These are phyloP conservation scores for Clarias pachynema DNA, from an alignment of 2,797 vertebrate species.

Conservation along the genomic window DNA sequence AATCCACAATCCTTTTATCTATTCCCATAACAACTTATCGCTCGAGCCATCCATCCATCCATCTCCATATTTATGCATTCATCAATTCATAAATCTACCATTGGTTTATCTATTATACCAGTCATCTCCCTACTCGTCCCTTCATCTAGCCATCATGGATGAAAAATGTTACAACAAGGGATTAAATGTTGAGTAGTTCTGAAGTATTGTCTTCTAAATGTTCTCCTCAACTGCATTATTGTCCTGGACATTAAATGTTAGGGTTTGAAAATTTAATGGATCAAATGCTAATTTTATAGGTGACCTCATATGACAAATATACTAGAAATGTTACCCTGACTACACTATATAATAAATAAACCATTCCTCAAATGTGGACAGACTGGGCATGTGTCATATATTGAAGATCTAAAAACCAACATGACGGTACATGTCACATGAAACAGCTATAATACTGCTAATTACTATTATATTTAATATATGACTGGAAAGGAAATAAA, in stretches of 20 bases:
- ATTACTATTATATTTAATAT: not conserved
- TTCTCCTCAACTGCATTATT: not conserved
- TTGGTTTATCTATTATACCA: no score
- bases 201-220: not conserved
- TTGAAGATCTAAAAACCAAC: not conserved
- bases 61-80: not conserved
- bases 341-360: not conserved
- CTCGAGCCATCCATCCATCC: not conserved
- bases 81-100: not conserved
- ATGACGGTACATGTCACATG: not conserved
- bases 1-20: not conserved
- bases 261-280: not conserved
- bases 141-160: not conserved
- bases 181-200: not conserved
- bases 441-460: not conserved
- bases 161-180: not conserved
- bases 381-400: not conserved
- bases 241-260: not conserved
- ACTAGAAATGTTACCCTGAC: not conserved
- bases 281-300: not conserved
- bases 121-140: no score
- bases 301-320: not conserved
- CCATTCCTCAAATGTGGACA: not conserved
- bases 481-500: constrained; percentile 6
- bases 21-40: not conserved